These are phyloP conservation scores for Mobula hypostoma DNA, from an alignment of 2,113 vertebrate species.

Conservation along the genomic window DNA sequence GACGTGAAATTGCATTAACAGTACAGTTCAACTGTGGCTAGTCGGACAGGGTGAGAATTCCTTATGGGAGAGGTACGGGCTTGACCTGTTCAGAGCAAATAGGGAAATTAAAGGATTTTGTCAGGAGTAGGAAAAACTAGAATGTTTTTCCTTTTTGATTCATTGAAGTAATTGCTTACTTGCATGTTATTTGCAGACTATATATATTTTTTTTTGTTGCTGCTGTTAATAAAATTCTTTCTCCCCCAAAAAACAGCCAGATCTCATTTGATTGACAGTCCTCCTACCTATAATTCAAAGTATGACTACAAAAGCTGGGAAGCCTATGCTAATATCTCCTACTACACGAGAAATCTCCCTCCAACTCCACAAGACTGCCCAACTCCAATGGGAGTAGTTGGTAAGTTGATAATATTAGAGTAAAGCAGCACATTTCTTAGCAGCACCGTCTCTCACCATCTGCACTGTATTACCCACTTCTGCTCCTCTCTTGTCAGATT, in stretches of 20 bases:
- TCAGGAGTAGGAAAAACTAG: neutral
- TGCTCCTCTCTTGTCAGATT: no score
- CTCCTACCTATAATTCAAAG: slow-evolving; percentile 80
- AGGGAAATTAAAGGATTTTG: neutral
- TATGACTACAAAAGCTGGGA: slow-evolving; percentile 92
- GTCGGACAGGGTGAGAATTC: neutral
- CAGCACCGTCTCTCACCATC: neutral
- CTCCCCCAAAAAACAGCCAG: slow-evolving; percentile 63
- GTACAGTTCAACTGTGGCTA: neutral
- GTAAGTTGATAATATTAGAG: slow-evolving; percentile 54
- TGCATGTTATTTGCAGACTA: neutral
- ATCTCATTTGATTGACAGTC: slow-evolving; percentile 85
- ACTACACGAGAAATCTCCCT: slow-evolving; percentile 81
- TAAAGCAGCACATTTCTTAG: neutral
- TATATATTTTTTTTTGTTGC: neutral
- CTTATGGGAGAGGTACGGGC: neutral
- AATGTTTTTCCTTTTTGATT: neutral
- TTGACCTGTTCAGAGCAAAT: neutral
- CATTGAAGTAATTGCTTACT: neutral
- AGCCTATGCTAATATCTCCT: slow-evolving; percentile 86
- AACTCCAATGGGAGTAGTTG: slow-evolving; percentile 89
- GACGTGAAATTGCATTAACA: no score
- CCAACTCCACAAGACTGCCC: slow-evolving; percentile 82
- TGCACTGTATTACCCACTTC: neutral
- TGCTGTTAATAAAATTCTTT: neutral